phyloP scores from a whole-genome alignment of 2,797 vertebrate species.

The Ctenopoma multispine region DNA sequence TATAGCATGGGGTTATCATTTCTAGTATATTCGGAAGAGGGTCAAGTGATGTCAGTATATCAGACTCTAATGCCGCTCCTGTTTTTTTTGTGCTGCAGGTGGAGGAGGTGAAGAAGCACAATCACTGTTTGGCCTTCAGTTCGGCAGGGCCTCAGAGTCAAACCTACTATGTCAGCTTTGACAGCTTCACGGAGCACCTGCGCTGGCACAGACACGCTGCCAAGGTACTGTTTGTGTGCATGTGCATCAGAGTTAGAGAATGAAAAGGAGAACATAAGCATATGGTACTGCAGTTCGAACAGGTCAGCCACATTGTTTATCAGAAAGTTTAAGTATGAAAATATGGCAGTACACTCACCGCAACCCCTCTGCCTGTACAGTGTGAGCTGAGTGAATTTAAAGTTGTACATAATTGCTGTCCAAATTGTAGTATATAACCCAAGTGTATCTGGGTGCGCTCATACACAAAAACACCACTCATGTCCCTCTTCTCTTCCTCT shows the following conservation, averaged over 20 bases:
- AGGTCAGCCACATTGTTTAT: conserved; percentile 54
- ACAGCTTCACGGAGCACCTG: conserved; percentile 97
- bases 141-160: conserved; percentile 97
- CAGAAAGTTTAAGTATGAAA: conserved; percentile 41
- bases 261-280: conserved; percentile 30
- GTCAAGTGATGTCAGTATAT: conserved; percentile 38
- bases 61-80: conserved; percentile 28
- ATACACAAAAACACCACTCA: conserved; percentile 37
- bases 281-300: conserved; percentile 32
- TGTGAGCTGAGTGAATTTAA: conserved; percentile 31
- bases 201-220: conserved; percentile 96
- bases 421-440: conserved; percentile 30
- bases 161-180: conserved; percentile 97
- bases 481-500: conserved; percentile 47
- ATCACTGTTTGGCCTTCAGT: conserved; percentile 97
- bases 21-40: conserved; percentile 11
- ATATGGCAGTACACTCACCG: background rate
- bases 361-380: background rate
- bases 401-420: conserved; percentile 35
- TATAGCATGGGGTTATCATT: background rate
- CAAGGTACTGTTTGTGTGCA: conserved; percentile 83
- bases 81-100: conserved; percentile 82
- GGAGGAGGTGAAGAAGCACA: conserved; percentile 98
- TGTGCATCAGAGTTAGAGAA: conserved; percentile 13
- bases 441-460: conserved; percentile 37